Conservation (phyloP, 2,113 vertebrate genomes). For the Meles meles region DNA sequence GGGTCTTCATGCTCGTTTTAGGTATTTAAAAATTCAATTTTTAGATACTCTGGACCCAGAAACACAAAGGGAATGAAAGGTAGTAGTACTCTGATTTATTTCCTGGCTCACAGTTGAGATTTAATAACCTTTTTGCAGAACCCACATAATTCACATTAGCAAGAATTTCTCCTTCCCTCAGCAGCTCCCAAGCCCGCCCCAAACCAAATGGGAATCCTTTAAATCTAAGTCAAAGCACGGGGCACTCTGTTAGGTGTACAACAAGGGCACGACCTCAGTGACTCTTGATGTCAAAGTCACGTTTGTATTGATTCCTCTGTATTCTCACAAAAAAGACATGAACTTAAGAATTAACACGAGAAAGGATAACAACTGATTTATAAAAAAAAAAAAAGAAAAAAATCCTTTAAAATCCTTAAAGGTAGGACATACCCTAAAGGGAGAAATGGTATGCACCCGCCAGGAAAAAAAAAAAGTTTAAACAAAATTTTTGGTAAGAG, state of each 20-base stretch:
- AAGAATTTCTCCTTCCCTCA: background rate
- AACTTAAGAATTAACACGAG: background rate
- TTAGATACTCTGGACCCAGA: background rate
- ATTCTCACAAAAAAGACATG: slow-evolving; percentile 13
- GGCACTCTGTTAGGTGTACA: background rate
- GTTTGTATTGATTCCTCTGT: background rate
- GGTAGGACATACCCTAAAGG: background rate
- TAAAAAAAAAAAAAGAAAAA: background rate
- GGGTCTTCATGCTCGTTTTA: background rate
- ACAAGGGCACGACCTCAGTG: background rate
- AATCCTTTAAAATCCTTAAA: slow-evolving; percentile 11
- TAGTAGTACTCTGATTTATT: background rate
- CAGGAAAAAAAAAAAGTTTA: background rate
- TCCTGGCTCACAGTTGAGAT: background rate
- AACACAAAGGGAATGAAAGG: slow-evolving; percentile 7
- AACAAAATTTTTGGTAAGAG: background rate
- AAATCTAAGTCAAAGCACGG: slow-evolving; percentile 19
- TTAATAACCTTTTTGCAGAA: slow-evolving; percentile 30
- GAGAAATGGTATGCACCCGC: background rate
- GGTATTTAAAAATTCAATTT: slow-evolving; percentile 8
- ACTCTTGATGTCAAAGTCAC: background rate
- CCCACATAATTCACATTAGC: slow-evolving; percentile 4
- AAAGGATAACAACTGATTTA: background rate
- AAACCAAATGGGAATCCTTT: slow-evolving; percentile 16
- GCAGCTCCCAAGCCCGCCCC: fast-evolving